phyloP scores from a whole-genome alignment of 2,888 invertebrate species.

The Xylota segnis region DNA sequence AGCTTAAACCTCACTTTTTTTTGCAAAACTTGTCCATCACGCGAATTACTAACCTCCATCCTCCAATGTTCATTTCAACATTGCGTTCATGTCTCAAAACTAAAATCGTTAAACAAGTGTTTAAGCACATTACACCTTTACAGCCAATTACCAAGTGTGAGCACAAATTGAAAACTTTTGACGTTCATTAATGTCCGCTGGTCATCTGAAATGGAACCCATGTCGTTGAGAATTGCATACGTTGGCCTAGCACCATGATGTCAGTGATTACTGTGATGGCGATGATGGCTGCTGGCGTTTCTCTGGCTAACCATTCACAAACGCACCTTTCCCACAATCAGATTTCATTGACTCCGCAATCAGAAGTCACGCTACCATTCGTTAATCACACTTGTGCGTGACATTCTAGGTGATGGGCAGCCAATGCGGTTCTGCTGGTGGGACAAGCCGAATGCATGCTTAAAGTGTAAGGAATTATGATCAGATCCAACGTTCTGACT shows the following conservation, averaged over 20 bases:
- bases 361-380: conserved; percentile 20
- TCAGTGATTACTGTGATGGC: conserved; percentile 39
- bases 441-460: not conserved
- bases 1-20: too few species aligned
- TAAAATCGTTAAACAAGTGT: conserved; percentile 27
- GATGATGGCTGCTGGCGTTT: conserved; percentile 22
- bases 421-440: conserved; percentile 10
- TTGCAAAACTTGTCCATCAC: too few species aligned
- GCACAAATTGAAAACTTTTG: conserved; percentile 50
- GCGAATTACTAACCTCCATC: not conserved
- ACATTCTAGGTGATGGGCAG: conserved; percentile 30
- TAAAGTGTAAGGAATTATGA: conserved; percentile 1
- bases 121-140: conserved; percentile 31
- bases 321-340: conserved; percentile 28
- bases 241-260: conserved; percentile 20
- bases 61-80: not conserved
- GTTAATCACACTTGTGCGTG: conserved; percentile 45
- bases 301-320: not conserved
- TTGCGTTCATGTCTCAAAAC: not conserved
- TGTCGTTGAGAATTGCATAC: conserved; percentile 9
- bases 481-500: not conserved
- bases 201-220: conserved; percentile 30
- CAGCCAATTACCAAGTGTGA: conserved; percentile 55
- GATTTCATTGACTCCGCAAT: conserved; percentile 30
- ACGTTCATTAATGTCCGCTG: conserved; percentile 39